These are phyloP conservation scores for Myotis planiceps DNA, from an alignment of 2,797 vertebrate species.

Conservation along the genomic window DNA sequence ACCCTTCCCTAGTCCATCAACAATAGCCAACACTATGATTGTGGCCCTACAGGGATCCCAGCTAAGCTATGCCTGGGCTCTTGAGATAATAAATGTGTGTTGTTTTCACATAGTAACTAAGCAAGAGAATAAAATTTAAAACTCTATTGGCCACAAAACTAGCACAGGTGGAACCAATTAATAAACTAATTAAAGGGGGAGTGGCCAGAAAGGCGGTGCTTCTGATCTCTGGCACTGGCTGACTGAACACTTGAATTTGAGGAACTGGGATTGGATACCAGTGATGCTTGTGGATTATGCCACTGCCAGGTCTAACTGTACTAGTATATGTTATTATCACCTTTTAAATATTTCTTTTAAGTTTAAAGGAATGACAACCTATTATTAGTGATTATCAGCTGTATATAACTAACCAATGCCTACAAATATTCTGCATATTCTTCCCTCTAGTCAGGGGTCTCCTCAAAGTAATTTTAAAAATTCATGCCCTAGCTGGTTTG, in stretches of 20 bases:
- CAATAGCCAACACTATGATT: neutral
- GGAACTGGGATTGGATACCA: neutral
- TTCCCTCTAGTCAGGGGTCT: neutral
- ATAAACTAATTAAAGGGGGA: neutral
- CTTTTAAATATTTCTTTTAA: slow-evolving; percentile 1
- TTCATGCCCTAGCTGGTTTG: neutral
- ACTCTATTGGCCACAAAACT: neutral
- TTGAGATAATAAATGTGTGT: neutral
- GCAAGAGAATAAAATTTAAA: slow-evolving; percentile 18
- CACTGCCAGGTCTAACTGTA: neutral
- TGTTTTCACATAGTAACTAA: slow-evolving; percentile 26
- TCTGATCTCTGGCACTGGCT: neutral
- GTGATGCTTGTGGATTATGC: neutral
- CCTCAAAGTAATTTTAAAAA: slow-evolving; percentile 21
- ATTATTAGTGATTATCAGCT: neutral
- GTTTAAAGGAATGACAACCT: slow-evolving; percentile 10
- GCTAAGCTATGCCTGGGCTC: neutral
- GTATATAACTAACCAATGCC: neutral
- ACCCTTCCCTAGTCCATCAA: neutral
- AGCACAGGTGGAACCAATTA: neutral
- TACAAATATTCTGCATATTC: neutral
- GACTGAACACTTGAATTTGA: neutral
- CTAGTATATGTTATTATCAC: neutral
- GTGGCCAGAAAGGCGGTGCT: neutral
- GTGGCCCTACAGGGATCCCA: neutral